Percentiles rank a stretch among this genome's conserved stretches.
phyloP scores from a whole-genome alignment of 2,888 invertebrate species.

The Ferrisia virgata region DNA sequence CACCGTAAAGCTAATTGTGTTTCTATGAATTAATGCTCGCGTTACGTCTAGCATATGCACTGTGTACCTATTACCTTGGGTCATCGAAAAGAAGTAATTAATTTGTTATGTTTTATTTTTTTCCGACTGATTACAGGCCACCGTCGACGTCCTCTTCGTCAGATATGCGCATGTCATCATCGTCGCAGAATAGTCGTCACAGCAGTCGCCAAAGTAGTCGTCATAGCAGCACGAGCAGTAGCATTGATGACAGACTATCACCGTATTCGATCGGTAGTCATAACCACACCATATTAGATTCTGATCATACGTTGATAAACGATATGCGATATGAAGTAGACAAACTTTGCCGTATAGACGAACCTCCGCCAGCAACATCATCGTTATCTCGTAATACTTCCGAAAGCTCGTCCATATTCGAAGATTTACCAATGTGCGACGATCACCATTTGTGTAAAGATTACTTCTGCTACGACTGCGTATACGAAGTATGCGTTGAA shows the following conservation, averaged over 20 bases:
- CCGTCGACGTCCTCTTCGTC: not conserved
- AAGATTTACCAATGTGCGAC: slow-evolving; percentile 29
- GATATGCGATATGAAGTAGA: slow-evolving; percentile 18
- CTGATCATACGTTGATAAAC: slow-evolving; percentile 3
- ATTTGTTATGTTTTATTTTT: too few species aligned
- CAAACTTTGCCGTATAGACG: not conserved
- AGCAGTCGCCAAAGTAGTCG: not conserved
- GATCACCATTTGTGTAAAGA: slow-evolving; percentile 37
- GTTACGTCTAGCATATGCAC: too few species aligned
- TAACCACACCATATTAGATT: not conserved
- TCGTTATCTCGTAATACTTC: slow-evolving; percentile 28
- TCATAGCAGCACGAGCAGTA: slow-evolving; percentile 21
- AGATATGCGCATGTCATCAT: slow-evolving; percentile 17
- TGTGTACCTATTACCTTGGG: too few species aligned
- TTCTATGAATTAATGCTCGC: too few species aligned
- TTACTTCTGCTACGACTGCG: slow-evolving; percentile 35
- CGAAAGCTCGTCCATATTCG: slow-evolving; percentile 34
- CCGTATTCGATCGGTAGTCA: not conserved
- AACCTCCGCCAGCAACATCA: not conserved
- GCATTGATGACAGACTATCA: slow-evolving; percentile 6
- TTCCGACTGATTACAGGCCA: not conserved
- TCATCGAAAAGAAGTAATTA: too few species aligned
- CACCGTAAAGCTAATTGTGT: too few species aligned
- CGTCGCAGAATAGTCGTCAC: not conserved
- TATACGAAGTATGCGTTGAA: slow-evolving; percentile 32